Conservation (phyloP, 2,888 invertebrate genomes). For the Autographa gamma region DNA sequence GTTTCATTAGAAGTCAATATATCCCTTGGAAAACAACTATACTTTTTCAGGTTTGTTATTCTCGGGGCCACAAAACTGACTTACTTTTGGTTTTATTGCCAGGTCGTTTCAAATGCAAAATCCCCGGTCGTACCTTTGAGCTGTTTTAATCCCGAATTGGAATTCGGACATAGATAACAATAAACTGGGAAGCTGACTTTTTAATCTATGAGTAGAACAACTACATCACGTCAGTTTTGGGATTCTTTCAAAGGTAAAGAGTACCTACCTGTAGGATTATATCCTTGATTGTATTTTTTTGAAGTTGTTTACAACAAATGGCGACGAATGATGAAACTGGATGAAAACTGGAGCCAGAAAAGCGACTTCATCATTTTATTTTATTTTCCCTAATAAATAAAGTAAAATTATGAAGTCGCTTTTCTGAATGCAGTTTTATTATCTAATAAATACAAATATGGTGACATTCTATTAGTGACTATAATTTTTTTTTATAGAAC, state of each 20-base stretch:
- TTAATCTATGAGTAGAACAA: background rate
- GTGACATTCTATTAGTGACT: no score
- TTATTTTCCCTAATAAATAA: no score
- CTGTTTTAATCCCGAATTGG: background rate
- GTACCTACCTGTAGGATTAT: background rate
- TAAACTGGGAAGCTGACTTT: background rate
- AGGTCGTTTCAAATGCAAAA: slow-evolving; percentile 2
- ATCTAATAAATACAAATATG: no score
- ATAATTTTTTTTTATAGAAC: no score
- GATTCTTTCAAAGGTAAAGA: background rate
- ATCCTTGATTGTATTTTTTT: no score
- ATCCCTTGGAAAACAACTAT: background rate
- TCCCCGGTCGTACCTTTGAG: background rate
- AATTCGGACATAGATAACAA: background rate
- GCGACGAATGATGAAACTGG: no score
- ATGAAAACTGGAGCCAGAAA: no score
- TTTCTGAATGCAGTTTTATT: no score
- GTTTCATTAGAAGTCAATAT: no score
- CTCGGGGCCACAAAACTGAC: background rate
- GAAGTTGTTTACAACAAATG: no score
- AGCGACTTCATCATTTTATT: no score
- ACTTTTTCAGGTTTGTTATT: background rate
- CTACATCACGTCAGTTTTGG: background rate
- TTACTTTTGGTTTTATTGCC: background rate
- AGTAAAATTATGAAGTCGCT: no score